Evolutionary conservation across 2,797 vertebrate species (phyloP).

Genomic region (Thunnus albacares): DNA sequence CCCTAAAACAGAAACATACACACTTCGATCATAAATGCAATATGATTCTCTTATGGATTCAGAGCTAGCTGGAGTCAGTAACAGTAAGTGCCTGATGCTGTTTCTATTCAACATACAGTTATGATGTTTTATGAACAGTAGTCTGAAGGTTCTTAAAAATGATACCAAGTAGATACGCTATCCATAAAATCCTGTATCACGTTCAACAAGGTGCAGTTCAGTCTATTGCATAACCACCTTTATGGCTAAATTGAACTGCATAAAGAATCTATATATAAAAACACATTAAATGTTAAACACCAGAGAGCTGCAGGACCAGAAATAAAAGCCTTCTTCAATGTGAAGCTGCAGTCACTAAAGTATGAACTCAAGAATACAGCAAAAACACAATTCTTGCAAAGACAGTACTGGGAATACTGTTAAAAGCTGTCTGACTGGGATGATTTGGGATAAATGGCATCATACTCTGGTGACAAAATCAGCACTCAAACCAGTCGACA

Average conservation of each 20-base stretch:
- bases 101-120: neutral
- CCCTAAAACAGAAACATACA: neutral
- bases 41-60: neutral
- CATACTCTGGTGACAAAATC: conserved; percentile 36
- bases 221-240: conserved; percentile 10
- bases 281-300: conserved; percentile 59
- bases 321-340: conserved; percentile 13
- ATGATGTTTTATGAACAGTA: neutral
- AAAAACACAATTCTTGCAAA: conserved; percentile 11
- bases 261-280: conserved; percentile 51
- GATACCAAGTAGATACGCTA: too few species aligned
- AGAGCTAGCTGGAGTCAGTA: neutral
- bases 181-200: neutral
- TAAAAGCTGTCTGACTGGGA: conserved; percentile 24
- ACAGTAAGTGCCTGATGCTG: neutral
- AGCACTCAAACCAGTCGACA: conserved; percentile 28
- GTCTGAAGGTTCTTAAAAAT: neutral
- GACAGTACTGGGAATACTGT: conserved; percentile 20
- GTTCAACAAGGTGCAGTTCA: conserved; percentile 16
- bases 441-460: conserved; percentile 36
- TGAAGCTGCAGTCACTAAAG: conserved; percentile 20
- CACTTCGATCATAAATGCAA: neutral
- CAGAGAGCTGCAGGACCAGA: conserved; percentile 28
- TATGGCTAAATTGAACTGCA: conserved; percentile 18
- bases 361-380: conserved; percentile 13